Evolutionary conservation across 2,113 vertebrate genomes (phyloP).

Genomic region (Rhinolophus sinicus): DNA sequence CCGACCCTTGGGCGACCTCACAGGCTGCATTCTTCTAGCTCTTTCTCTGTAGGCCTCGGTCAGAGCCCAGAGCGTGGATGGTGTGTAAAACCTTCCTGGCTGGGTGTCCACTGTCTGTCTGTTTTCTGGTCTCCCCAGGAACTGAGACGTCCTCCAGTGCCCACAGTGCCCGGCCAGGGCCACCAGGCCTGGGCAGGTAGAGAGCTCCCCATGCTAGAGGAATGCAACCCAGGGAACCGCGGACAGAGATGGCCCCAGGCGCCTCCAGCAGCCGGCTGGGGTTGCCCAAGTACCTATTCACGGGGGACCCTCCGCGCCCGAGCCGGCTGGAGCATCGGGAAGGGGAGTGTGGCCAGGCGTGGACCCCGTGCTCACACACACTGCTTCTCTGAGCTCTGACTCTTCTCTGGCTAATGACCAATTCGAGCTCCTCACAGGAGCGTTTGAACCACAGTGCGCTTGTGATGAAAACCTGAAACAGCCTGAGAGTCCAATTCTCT

Average conservation of each 20-base stretch:
- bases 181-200: not conserved
- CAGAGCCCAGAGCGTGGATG: not conserved
- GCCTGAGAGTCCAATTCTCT: not conserved
- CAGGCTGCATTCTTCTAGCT: not conserved
- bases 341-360: accelerated
- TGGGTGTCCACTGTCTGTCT: not conserved
- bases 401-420: not conserved
- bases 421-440: not conserved
- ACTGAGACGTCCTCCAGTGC: not conserved
- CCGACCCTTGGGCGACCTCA: not conserved
- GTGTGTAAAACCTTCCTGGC: too few relatives aligned
- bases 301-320: not conserved
- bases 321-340: not conserved
- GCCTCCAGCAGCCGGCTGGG: not conserved
- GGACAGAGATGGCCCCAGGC: not conserved
- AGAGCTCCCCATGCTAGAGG: not conserved
- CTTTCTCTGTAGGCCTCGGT: not conserved
- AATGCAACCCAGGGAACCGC: not conserved
- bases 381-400: not conserved
- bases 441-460: not conserved
- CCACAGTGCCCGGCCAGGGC: not conserved
- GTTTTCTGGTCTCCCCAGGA: not conserved
- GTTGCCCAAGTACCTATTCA: not conserved
- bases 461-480: too few relatives aligned
- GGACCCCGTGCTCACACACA: too few relatives aligned